Evolutionary conservation across 2,797 vertebrate genomes (phyloP), one percentile per base, ranked within the genome.

Genomic region (Todus mexicanus): DNA sequence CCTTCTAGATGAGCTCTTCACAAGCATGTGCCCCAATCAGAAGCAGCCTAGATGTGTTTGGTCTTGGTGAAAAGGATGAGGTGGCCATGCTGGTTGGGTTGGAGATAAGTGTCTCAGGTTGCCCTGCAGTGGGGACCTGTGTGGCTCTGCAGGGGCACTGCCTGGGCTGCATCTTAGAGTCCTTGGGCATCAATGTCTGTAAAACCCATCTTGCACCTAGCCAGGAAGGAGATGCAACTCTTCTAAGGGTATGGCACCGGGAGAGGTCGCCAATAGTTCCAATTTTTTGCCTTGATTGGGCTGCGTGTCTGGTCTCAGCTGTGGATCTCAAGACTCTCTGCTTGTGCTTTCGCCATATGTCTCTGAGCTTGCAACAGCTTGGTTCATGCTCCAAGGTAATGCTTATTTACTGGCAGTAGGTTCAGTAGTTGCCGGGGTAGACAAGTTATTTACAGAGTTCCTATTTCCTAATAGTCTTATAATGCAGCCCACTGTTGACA

Each of bases 331-430:
- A 87, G 63, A 50, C 37, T 53, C 66, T 38, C 48, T 80, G 35
- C 72, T 74, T 80, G 71, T 10, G 11, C 53, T 85, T 92, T 90
- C 10, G 3, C 90, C 76, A 63, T 87, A 77, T 87, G 75, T 56
- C 92, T 93, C 75, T 4, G 43, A 90, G 76, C 72, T 96, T 83
- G 87, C 12, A 8, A 91, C 89, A 93, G 90, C 93, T 87, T 94
- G 72, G 65, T 89, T 89, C 3, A 0, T 87, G 81, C 84, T 96
- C 84, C 75, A 87, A 91, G 82, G 87, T 83, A 90, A 80, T 81
- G 92, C 92, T 93, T 94, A 90, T 94, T 94, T 95, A 95, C 95
- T 93, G 93, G 86, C 95, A 96, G 75, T 93, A 92, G 61, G 75
- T 78, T 94, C 78, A 87, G 82, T 75, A 94, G 80, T 83, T 93